A percentile compares a stretch with the other conserved stretches of the same genome.
These are phyloP conservation scores for Nasua narica DNA, from an alignment of 2,797 vertebrate genomes.

Conservation along the genomic window DNA sequence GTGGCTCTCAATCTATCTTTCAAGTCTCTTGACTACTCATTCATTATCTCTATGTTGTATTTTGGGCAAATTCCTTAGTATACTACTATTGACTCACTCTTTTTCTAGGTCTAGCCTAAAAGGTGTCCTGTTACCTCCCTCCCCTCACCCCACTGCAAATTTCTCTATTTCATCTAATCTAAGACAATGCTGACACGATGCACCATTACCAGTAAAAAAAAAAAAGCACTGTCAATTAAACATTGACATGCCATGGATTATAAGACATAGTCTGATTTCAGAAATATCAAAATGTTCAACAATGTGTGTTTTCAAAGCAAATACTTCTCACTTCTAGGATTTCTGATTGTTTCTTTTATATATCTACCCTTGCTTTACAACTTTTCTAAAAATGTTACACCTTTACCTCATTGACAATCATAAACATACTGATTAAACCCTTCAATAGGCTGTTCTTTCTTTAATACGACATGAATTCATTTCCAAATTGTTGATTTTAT, in stretches of 20 bases:
- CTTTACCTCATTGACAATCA: neutral
- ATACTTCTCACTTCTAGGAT: neutral
- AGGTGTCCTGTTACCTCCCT: neutral
- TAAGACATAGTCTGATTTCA: neutral
- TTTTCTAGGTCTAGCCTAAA: neutral
- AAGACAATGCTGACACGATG: neutral
- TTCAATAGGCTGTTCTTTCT: neutral
- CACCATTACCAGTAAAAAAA: neutral
- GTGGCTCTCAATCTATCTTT: neutral
- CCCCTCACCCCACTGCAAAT: neutral
- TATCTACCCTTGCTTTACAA: neutral
- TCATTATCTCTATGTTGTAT: neutral
- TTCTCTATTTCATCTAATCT: neutral
- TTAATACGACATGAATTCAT: conserved; percentile 8
- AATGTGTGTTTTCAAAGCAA: neutral
- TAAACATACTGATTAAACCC: neutral
- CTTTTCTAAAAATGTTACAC: neutral
- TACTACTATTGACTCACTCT: neutral
- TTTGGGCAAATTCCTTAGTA: neutral
- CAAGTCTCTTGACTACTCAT: neutral
- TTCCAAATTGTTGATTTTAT: neutral
- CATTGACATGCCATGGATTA: neutral
- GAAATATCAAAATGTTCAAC: neutral
- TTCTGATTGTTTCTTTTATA: neutral
- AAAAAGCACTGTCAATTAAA: neutral